phyloP scores from a whole-genome alignment of 2,113 vertebrate genomes.

The Nyctereutes procyonoides region DNA sequence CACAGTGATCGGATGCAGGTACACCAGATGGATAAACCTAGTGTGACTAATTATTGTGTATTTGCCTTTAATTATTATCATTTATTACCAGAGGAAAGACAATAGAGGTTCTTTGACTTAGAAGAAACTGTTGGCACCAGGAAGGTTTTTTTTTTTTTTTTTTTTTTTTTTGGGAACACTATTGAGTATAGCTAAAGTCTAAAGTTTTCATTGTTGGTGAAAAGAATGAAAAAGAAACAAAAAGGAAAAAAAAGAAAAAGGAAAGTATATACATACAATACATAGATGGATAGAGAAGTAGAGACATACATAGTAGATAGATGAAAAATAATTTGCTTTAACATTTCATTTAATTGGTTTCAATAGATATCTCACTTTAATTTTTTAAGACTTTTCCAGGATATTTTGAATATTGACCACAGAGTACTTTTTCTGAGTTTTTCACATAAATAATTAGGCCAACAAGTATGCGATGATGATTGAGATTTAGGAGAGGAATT shows the following conservation, averaged over 20 bases:
- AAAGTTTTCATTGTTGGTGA: constrained; percentile 75
- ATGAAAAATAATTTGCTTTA: not conserved
- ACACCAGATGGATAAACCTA: constrained; percentile 95
- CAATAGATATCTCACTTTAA: not conserved
- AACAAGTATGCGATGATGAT: not conserved
- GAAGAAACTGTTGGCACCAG: constrained; percentile 84
- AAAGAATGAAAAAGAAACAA: not conserved
- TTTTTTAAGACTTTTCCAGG: not conserved
- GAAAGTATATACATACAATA: accelerated
- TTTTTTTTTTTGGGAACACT: constrained; percentile 28
- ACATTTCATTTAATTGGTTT: not conserved
- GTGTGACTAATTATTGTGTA: constrained; percentile 97
- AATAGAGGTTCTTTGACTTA: constrained; percentile 89
- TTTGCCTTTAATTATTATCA: constrained; percentile 96
- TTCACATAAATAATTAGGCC: not conserved
- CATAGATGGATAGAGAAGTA: not conserved
- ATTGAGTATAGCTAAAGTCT: constrained; percentile 65
- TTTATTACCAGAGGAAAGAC: constrained; percentile 93
- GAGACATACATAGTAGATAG: not conserved
- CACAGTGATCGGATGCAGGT: constrained; percentile 90
- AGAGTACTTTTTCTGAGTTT: not conserved
- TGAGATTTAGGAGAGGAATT: not conserved
- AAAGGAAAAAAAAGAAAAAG: not conserved
- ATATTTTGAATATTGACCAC: not conserved
- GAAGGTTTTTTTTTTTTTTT: constrained; percentile 73